A percentile compares a stretch with the other conserved stretches of the same genome.
Conservation (phyloP, 2,113 vertebrate genomes). For the Ptilonorhynchus violaceus region DNA sequence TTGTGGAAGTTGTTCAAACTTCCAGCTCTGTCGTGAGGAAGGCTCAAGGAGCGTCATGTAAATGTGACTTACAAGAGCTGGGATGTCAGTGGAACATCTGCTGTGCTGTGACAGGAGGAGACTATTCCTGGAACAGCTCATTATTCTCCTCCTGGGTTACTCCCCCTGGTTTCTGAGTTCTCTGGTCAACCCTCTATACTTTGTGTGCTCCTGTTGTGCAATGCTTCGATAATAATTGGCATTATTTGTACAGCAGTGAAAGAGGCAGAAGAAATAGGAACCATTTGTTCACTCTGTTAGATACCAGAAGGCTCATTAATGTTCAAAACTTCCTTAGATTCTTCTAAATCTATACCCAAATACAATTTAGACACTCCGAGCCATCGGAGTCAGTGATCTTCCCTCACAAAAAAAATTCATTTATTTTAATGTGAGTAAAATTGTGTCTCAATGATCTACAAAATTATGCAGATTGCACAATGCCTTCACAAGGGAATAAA, state of each 20-base stretch:
- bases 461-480: fast-evolving
- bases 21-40: background rate
- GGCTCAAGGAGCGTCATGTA: background rate
- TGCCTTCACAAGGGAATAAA: background rate
- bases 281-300: background rate
- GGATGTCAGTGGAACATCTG: background rate
- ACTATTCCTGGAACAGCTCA: background rate
- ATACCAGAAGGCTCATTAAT: background rate
- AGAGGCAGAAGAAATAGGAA: background rate
- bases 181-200: background rate
- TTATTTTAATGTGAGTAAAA: background rate
- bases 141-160: background rate
- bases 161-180: background rate
- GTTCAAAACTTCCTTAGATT: background rate
- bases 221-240: background rate
- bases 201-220: background rate
- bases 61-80: background rate
- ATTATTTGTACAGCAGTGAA: background rate
- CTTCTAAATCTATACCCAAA: background rate
- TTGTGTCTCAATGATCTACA: background rate
- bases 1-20: background rate
- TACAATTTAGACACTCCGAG: background rate
- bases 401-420: background rate
- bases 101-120: background rate
- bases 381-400: background rate